Conservation (phyloP, 1,140 invertebrate genomes). For the Brachionus rubens region DNA sequence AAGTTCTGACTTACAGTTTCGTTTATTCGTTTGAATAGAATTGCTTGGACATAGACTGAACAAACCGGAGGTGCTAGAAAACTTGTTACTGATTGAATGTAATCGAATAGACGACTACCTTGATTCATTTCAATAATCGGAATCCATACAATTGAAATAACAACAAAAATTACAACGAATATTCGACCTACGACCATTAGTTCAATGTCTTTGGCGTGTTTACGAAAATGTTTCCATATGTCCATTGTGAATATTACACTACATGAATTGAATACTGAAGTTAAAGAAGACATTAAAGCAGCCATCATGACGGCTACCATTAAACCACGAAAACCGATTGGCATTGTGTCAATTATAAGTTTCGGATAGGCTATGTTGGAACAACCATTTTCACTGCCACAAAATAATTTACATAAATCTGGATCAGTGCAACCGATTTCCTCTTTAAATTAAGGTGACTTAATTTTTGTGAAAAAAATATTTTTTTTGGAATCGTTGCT, state of each 20-base stretch:
- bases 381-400: conserved; percentile 53
- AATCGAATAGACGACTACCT: conserved; percentile 63
- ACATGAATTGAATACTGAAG: conserved; percentile 64
- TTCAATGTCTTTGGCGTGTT: conserved; percentile 60
- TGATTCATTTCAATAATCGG: conserved; percentile 62
- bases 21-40: conserved; percentile 62
- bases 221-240: conserved; percentile 62
- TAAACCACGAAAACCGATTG: conserved; percentile 56
- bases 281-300: conserved; percentile 64
- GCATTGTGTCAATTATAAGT: conserved; percentile 55
- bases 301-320: conserved; percentile 65
- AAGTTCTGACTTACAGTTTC: conserved; percentile 58
- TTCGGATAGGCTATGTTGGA: conserved; percentile 57
- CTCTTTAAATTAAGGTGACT: not conserved
- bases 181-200: conserved; percentile 62
- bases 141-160: conserved; percentile 64
- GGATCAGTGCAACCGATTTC: conserved; percentile 48
- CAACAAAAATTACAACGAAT: conserved; percentile 63
- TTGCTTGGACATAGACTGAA: conserved; percentile 62
- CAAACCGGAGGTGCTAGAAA: conserved; percentile 65
- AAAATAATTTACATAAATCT: conserved; percentile 51
- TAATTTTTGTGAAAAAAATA: not conserved
- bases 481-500: not conserved
- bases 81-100: conserved; percentile 64
- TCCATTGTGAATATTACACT: conserved; percentile 65